A percentile compares a stretch with the other conserved stretches of the same genome.
phyloP scores from a whole-genome alignment of 2,888 invertebrate species.

The Macaria liturata region DNA sequence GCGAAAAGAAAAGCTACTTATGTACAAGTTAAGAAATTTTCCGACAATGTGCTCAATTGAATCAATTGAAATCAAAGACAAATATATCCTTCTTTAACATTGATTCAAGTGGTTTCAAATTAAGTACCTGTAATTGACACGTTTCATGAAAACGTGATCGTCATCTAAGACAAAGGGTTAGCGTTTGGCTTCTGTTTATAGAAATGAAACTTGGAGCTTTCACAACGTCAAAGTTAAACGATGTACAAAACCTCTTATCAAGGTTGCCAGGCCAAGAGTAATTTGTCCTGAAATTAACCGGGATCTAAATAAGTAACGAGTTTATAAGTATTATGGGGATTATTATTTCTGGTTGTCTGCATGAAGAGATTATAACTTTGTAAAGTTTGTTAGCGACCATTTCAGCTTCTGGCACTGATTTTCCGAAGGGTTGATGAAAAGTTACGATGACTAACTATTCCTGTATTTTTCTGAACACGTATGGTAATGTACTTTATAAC shows the following conservation, averaged over 20 bases:
- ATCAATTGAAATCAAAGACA: too few species aligned
- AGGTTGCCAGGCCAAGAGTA: slow-evolving; percentile 36
- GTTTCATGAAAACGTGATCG: slow-evolving; percentile 35
- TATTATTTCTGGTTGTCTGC: slow-evolving; percentile 1
- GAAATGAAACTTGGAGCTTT: slow-evolving; percentile 34
- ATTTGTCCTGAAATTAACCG: slow-evolving; percentile 34
- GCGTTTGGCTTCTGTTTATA: slow-evolving; percentile 29
- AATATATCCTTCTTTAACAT: too few species aligned
- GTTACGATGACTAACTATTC: too few species aligned
- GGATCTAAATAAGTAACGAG: slow-evolving; percentile 20
- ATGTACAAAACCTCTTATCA: slow-evolving; percentile 38
- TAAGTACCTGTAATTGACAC: slow-evolving; percentile 2
- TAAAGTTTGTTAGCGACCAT: too few species aligned
- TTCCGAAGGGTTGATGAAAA: too few species aligned
- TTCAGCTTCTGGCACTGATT: too few species aligned
- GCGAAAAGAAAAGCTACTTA: too few species aligned
- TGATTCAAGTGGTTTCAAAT: too few species aligned
- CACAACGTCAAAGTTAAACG: slow-evolving; percentile 36
- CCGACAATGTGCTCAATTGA: too few species aligned
- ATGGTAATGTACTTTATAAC: too few species aligned
- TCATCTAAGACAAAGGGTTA: slow-evolving; percentile 36
- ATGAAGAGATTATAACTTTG: not conserved
- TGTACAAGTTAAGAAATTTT: too few species aligned
- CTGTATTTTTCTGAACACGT: too few species aligned
- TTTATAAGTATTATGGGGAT: not conserved